phyloP scores from a whole-genome alignment of 2,797 vertebrate species.

The Manis pentadactyla region DNA sequence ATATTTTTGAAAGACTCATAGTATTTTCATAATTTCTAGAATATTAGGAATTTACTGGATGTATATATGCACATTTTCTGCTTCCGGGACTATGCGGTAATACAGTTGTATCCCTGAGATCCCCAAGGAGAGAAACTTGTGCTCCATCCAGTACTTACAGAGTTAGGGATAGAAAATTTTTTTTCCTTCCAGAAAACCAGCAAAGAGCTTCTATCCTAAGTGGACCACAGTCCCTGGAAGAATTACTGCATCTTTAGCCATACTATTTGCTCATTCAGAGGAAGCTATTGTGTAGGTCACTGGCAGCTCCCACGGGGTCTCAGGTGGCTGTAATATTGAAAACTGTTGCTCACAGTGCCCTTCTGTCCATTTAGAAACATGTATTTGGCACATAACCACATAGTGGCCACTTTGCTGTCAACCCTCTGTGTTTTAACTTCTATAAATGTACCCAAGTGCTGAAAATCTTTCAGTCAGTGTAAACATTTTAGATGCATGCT shows the following conservation, averaged over 20 bases:
- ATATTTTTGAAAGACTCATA: not conserved
- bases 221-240: not conserved
- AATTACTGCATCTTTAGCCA: not conserved
- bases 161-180: not conserved
- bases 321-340: not conserved
- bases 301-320: not conserved
- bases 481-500: conserved; percentile 30
- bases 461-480: conserved; percentile 9
- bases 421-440: conserved; percentile 27
- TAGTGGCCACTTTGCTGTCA: not conserved
- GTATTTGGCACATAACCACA: not conserved
- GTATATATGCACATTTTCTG: not conserved
- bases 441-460: conserved; percentile 23
- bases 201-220: not conserved
- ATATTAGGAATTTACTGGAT: not conserved
- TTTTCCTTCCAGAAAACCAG: conserved; percentile 18
- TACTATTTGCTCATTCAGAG: not conserved
- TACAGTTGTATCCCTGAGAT: not conserved
- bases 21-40: conserved; percentile 20
- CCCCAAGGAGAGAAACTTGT: not conserved
- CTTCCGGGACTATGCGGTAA: not conserved
- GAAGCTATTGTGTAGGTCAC: not conserved
- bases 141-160: not conserved
- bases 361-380: not conserved
- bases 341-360: not conserved